A percentile compares a stretch with the other conserved stretches of the same genome.
Conservation (phyloP, 2,888 invertebrate genomes). For the Odontomyia ornata region DNA sequence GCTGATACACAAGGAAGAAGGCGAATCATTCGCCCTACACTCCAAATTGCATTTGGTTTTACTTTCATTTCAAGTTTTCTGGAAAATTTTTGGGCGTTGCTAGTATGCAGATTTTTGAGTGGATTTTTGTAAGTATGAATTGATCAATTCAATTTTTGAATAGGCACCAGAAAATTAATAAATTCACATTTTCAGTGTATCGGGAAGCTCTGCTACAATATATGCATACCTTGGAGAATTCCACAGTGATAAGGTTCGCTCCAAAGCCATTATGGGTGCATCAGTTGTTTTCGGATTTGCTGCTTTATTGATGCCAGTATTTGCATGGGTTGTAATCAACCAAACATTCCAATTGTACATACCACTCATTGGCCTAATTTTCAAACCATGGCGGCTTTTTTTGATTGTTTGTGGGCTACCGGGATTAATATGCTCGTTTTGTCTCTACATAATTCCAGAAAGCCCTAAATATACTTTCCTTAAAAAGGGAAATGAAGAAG, state of each 20-base stretch:
- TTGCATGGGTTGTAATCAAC: constrained; percentile 60
- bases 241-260: constrained; percentile 64
- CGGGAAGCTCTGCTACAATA: constrained; percentile 66
- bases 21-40: constrained; percentile 63
- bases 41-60: constrained; percentile 63
- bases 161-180: not conserved
- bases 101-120: constrained; percentile 65
- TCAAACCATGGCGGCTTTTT: constrained; percentile 61
- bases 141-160: not conserved
- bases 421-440: constrained; percentile 56
- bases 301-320: constrained; percentile 58
- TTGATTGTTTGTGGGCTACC: constrained; percentile 59
- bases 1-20: constrained; percentile 67
- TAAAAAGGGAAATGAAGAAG: constrained; percentile 55
- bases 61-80: constrained; percentile 66
- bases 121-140: constrained; percentile 66
- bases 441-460: constrained; percentile 58
- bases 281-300: constrained; percentile 60
- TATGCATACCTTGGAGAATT: constrained; percentile 68
- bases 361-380: constrained; percentile 55
- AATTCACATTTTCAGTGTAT: constrained; percentile 54
- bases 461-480: constrained; percentile 60
- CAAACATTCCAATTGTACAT: constrained; percentile 57
- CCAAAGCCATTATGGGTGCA: constrained; percentile 62
- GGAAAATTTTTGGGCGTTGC: constrained; percentile 65